Evolutionary conservation across 2,113 vertebrate species (phyloP).

Genomic region (Phrynosoma blainvillii): DNA sequence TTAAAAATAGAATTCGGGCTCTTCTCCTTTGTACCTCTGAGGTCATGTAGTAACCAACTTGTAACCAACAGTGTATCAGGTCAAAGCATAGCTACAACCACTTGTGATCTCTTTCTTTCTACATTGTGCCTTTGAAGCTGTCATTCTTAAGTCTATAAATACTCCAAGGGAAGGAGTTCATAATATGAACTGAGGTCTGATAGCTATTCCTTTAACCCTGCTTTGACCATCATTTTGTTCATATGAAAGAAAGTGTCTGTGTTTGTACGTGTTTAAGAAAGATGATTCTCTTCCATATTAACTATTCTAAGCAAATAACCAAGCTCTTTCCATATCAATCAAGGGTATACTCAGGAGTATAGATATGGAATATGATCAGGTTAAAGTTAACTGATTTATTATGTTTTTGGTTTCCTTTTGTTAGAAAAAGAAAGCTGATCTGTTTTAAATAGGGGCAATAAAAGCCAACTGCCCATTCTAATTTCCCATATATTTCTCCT

Average conservation of each 20-base stretch:
- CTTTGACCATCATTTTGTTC: background rate
- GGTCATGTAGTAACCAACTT: background rate
- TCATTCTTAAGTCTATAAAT: slow-evolving; percentile 13
- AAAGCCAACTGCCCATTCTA: background rate
- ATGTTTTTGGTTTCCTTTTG: background rate
- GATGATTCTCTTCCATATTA: background rate
- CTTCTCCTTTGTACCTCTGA: background rate
- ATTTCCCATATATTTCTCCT: background rate
- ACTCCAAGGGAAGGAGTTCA: background rate
- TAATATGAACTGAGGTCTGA: background rate
- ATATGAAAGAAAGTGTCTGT: background rate
- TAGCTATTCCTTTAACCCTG: background rate
- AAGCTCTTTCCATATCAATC: background rate
- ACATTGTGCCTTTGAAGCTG: slow-evolving; percentile 33
- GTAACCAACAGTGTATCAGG: background rate
- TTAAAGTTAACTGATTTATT: background rate
- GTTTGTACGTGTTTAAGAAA: too few species aligned
- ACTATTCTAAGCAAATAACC: background rate
- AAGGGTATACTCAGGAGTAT: background rate
- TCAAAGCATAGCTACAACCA: slow-evolving; percentile 17
- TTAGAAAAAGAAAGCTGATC: too few species aligned
- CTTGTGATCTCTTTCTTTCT: background rate
- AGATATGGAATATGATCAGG: background rate
- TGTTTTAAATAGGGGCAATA: slow-evolving; percentile 16
- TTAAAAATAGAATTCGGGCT: slow-evolving; percentile 7